Conservation (phyloP, 2,113 vertebrate genomes). For the Vicugna pacos region DNA sequence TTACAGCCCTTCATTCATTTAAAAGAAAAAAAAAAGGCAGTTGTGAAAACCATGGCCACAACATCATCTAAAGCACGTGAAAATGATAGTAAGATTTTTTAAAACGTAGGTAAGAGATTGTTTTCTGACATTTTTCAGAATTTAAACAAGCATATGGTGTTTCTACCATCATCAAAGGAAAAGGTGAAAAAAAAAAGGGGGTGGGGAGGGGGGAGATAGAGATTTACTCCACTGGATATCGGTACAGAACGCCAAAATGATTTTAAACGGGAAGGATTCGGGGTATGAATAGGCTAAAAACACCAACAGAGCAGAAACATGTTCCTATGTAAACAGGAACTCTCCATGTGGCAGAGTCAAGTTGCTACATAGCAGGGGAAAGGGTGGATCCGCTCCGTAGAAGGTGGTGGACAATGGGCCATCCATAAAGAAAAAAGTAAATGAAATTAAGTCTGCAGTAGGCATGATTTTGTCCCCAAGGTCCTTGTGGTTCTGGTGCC, state of each 20-base stretch:
- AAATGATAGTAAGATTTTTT: too few species aligned
- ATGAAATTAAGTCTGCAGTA: too few species aligned
- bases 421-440: neutral
- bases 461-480: neutral
- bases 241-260: neutral
- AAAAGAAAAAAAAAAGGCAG: too few species aligned
- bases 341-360: neutral
- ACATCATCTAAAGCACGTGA: too few species aligned
- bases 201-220: neutral
- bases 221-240: too few species aligned
- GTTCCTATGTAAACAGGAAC: accelerated
- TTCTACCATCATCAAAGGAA: too few species aligned
- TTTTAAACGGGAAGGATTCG: neutral
- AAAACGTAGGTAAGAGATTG: too few species aligned
- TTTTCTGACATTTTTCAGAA: too few species aligned
- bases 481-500: neutral
- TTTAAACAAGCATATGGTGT: too few species aligned
- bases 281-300: neutral
- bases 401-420: neutral
- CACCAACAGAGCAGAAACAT: neutral
- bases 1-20: too few species aligned
- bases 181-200: neutral
- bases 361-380: neutral
- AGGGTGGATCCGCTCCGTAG: neutral
- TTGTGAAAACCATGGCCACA: too few species aligned